phyloP scores from a whole-genome alignment of 2,888 invertebrate species.

The Acronicta aceris region DNA sequence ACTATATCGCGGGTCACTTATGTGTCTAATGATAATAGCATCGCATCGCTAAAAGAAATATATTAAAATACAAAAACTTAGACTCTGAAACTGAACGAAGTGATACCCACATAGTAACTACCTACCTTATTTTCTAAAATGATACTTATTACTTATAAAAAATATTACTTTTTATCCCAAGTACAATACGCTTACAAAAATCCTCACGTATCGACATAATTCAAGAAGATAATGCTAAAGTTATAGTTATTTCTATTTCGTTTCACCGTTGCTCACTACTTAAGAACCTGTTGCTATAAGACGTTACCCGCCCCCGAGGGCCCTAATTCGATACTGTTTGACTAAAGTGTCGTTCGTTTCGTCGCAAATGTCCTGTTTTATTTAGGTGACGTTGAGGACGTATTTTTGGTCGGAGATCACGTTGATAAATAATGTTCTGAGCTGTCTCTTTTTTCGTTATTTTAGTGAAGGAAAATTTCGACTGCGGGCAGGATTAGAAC shows the following conservation, averaged over 20 bases:
- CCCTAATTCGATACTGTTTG: slow-evolving; percentile 72
- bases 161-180: neutral
- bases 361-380: slow-evolving; percentile 42
- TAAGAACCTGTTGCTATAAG: slow-evolving; percentile 81
- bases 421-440: slow-evolving; percentile 29
- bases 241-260: slow-evolving; percentile 47
- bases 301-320: slow-evolving; percentile 64
- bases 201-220: slow-evolving; percentile 6
- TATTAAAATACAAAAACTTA: no score
- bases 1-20: no score
- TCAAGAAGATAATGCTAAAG: slow-evolving; percentile 38
- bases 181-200: neutral
- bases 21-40: no score
- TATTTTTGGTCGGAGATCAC: slow-evolving; percentile 26
- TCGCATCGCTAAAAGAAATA: no score
- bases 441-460: slow-evolving; percentile 1
- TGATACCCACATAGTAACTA: no score
- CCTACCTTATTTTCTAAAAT: neutral
- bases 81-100: no score
- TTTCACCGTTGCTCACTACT: slow-evolving; percentile 62
- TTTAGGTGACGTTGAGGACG: slow-evolving; percentile 37
- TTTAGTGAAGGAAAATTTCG: no score
- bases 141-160: no score
- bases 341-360: slow-evolving; percentile 67
- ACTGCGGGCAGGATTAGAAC: no score